Percentiles rank a stretch among this genome's conserved stretches.
These are phyloP conservation scores for Drosophila santomea DNA, from an alignment of 1,140 invertebrate species.

Conservation along the genomic window DNA sequence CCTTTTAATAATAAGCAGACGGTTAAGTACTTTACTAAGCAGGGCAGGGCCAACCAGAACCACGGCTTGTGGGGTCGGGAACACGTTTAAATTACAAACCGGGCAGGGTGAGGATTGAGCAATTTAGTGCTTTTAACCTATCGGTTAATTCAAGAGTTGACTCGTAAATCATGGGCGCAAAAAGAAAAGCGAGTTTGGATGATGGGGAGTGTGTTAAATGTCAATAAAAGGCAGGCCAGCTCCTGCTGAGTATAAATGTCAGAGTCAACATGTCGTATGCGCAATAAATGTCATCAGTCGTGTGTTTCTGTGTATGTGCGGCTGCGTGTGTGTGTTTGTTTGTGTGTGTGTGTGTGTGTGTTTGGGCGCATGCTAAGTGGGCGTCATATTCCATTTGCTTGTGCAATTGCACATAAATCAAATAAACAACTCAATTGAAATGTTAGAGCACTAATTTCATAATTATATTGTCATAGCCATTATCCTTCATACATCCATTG, in stretches of 20 bases:
- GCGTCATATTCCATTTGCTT: conserved; percentile 50
- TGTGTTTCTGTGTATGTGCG: no score
- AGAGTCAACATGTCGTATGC: conserved; percentile 64
- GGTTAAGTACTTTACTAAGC: conserved; percentile 70
- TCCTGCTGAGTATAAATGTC: conserved; percentile 64
- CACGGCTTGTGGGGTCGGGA: neutral
- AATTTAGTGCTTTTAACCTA: conserved; percentile 56
- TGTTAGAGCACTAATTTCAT: conserved; percentile 76
- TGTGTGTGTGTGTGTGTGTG: conserved; percentile 1
- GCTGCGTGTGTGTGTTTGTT: no score
- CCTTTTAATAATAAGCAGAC: conserved; percentile 81
- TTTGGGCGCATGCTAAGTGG: conserved; percentile 30
- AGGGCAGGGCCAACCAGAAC: conserved; percentile 17
- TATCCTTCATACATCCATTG: conserved; percentile 21
- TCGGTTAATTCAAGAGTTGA: conserved; percentile 48
- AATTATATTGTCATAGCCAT: conserved; percentile 76
- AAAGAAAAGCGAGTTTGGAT: conserved; percentile 13
- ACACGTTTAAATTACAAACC: conserved; percentile 33
- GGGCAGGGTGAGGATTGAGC: conserved; percentile 30
- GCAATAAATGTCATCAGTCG: conserved; percentile 70
- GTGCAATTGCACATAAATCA: conserved; percentile 81
- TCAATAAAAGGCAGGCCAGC: conserved; percentile 63
- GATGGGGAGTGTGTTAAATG: conserved; percentile 63
- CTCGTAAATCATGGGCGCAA: conserved; percentile 36
- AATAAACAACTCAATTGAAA: conserved; percentile 81